A percentile compares a stretch with the other conserved stretches of the same genome.
Evolutionary conservation across 2,797 vertebrate species (phyloP).

Genomic region (Leptatherina wallacei): DNA sequence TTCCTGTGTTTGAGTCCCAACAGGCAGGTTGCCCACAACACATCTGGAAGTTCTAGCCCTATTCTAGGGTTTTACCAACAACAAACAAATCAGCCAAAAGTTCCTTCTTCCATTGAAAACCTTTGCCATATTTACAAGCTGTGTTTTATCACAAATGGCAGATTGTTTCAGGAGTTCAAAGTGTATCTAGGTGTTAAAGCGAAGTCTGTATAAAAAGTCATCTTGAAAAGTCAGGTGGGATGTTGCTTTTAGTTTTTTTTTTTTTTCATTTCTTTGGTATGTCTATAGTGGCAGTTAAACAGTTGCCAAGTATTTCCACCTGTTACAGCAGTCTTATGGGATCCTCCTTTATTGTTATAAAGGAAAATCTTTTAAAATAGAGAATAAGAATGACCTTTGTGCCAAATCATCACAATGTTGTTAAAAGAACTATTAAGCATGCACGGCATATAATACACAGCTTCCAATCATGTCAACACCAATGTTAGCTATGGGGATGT

Average conservation of each 20-base stretch:
- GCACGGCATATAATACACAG: background rate
- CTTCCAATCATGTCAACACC: background rate
- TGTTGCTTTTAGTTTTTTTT: background rate
- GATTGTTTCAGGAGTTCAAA: slow-evolving; percentile 42
- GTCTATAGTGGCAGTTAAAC: background rate
- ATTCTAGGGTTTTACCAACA: slow-evolving; percentile 35
- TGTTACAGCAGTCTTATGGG: background rate
- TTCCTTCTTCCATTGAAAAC: slow-evolving; percentile 27
- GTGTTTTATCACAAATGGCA: slow-evolving; percentile 50
- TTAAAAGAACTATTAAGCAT: background rate
- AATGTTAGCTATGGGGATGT: no score
- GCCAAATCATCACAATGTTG: background rate
- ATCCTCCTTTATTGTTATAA: background rate
- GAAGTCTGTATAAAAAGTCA: no score
- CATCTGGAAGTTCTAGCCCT: slow-evolving; percentile 83
- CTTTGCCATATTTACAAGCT: slow-evolving; percentile 51
- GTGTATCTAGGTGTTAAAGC: slow-evolving; percentile 35
- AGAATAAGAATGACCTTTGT: background rate
- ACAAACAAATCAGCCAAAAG: slow-evolving; percentile 45
- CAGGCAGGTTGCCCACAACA: slow-evolving; percentile 82
- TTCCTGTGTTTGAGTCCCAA: slow-evolving; percentile 81
- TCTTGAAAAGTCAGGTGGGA: background rate
- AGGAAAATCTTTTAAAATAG: background rate
- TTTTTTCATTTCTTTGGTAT: background rate
- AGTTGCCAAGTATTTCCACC: background rate